A percentile compares a stretch with the other conserved stretches of the same genome.
phyloP scores from a whole-genome alignment of 2,888 invertebrate species.

The Volucella inanis region DNA sequence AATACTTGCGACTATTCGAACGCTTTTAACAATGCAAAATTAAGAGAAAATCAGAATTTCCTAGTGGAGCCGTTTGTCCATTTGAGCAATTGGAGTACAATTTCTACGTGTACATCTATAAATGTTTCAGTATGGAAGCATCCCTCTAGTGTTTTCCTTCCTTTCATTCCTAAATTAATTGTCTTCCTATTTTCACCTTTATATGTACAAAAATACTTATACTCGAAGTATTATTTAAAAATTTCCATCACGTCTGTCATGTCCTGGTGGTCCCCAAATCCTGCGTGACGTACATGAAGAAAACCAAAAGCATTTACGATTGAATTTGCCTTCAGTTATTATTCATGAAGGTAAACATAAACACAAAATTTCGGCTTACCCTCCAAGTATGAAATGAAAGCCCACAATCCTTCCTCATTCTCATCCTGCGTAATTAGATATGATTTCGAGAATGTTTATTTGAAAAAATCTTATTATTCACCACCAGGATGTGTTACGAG shows the following conservation, averaged over 20 bases:
- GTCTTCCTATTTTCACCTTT: neutral
- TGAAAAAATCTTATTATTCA: conserved; percentile 1
- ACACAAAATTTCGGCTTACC: neutral
- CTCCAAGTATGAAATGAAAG: neutral
- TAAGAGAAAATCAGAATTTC: too few relatives aligned
- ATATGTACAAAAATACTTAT: neutral
- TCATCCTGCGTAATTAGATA: conserved; percentile 24
- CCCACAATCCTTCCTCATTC: conserved; percentile 1
- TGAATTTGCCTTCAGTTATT: conserved; percentile 38
- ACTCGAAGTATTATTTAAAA: neutral
- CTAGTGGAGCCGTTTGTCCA: too few relatives aligned
- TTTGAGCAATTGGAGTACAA: too few relatives aligned
- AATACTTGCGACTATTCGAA: too few relatives aligned
- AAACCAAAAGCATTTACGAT: conserved; percentile 19
- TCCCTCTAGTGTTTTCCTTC: neutral
- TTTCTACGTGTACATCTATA: too few relatives aligned
- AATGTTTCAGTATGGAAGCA: too few relatives aligned
- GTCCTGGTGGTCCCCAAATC: neutral
- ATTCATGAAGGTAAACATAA: conserved; percentile 52
- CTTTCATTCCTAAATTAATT: neutral
- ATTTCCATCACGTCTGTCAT: conserved; percentile 10
- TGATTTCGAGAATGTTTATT: conserved; percentile 1
- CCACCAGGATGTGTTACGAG: neutral
- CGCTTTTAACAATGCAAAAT: too few relatives aligned
- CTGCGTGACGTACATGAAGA: conserved; percentile 24